Evolutionary conservation across 1,140 invertebrate genomes (phyloP).

Genomic region (Aphis craccivora): DNA sequence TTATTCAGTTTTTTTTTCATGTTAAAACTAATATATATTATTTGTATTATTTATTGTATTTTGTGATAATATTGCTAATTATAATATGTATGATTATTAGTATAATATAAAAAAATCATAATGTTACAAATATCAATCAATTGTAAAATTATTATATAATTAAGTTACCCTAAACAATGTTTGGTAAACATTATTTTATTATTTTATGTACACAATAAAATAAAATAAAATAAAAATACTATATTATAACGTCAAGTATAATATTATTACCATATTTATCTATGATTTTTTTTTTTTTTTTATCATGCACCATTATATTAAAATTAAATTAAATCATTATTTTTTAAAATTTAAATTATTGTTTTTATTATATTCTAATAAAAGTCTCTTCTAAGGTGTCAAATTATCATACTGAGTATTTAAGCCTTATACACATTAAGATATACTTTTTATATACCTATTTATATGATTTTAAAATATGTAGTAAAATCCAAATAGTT

Average conservation of each 20-base stretch:
- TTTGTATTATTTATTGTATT: background rate
- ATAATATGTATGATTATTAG: background rate
- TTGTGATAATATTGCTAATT: background rate
- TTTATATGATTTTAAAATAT: no score
- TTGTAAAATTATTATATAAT: conserved; percentile 1
- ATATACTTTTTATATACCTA: no score
- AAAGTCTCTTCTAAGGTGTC: no score
- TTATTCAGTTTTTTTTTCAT: background rate
- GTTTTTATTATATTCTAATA: no score
- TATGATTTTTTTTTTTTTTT: no score
- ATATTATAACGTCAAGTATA: background rate
- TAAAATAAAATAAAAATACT: background rate
- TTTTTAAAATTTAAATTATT: no score
- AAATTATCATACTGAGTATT: no score
- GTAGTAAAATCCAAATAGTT: no score
- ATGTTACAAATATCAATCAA: background rate
- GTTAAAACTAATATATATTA: background rate
- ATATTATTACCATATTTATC: background rate
- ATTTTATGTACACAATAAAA: background rate
- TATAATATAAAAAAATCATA: background rate
- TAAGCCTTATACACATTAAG: no score
- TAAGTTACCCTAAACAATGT: background rate
- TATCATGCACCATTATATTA: no score
- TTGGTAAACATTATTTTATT: background rate
- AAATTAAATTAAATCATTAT: no score